Percentiles rank a stretch among this genome's conserved stretches.
phyloP scores from a whole-genome alignment of 2,888 invertebrate genomes.

The Chrysopilus asiliformis region DNA sequence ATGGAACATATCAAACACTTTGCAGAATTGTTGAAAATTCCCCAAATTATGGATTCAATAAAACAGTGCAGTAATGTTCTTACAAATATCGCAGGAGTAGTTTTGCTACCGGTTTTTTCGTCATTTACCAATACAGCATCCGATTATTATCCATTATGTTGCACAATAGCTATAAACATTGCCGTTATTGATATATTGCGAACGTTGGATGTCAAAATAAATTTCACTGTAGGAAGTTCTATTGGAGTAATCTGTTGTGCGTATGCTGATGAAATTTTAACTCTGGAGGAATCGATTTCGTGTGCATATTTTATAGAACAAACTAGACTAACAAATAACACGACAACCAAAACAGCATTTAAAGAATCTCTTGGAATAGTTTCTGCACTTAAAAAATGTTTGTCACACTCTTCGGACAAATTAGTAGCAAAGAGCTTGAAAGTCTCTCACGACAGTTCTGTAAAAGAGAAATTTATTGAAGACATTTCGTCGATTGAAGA shows the following conservation, averaged over 20 bases:
- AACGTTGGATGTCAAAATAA: constrained; percentile 48
- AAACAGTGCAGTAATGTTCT: constrained; percentile 44
- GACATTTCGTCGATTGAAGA: no score
- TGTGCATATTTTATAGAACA: constrained; percentile 71
- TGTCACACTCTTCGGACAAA: no score
- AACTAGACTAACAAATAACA: no score
- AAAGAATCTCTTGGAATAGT: no score
- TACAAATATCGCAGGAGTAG: no score
- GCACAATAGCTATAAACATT: constrained; percentile 53
- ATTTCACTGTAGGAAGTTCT: constrained; percentile 76
- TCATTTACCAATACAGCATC: constrained; percentile 62
- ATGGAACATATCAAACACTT: constrained; percentile 87
- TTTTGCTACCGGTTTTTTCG: no score
- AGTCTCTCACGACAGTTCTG: no score
- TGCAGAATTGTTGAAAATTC: constrained; percentile 56
- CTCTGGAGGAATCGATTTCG: constrained; percentile 72
- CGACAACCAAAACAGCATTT: no score
- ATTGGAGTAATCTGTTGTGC: constrained; percentile 91
- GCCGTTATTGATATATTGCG: constrained; percentile 48
- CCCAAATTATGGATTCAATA: constrained; percentile 59
- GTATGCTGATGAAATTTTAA: constrained; percentile 85
- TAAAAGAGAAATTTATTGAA: no score
- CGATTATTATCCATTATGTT: no score
- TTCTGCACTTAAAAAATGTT: no score
- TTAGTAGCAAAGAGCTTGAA: no score